Conservation (phyloP, 2,888 invertebrate species). For the Dendrolimus houi region DNA sequence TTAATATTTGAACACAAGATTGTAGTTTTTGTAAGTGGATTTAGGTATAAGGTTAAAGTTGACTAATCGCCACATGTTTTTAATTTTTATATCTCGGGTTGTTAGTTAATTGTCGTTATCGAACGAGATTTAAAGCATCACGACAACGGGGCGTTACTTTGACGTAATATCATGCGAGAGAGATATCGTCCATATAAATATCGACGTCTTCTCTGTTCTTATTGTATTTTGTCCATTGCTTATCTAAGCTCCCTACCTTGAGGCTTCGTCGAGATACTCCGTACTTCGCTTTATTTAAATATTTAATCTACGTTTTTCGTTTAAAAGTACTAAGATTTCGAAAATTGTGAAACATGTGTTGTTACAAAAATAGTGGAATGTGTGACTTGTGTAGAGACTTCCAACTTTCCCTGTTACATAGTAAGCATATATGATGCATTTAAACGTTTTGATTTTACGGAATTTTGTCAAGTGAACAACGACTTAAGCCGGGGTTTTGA, state of each 20-base stretch:
- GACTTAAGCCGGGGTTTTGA: no score
- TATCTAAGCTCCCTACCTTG: slow-evolving; percentile 72
- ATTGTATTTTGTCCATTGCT: slow-evolving; percentile 65
- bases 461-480: no score
- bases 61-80: not conserved
- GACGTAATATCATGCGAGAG: slow-evolving; percentile 67
- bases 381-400: slow-evolving; percentile 67
- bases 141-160: slow-evolving; percentile 69
- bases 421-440: slow-evolving; percentile 39
- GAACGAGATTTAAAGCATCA: slow-evolving; percentile 57
- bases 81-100: slow-evolving; percentile 3
- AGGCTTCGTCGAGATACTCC: slow-evolving; percentile 54
- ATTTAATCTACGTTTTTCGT: slow-evolving; percentile 20
- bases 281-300: slow-evolving; percentile 37
- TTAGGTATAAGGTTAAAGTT: not conserved
- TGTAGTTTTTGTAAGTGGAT: not conserved
- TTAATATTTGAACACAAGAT: no score
- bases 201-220: slow-evolving; percentile 52
- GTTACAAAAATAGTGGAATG: slow-evolving; percentile 62
- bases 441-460: not conserved
- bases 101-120: slow-evolving; percentile 55
- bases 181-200: slow-evolving; percentile 71
- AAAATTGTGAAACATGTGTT: slow-evolving; percentile 52
- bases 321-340: slow-evolving; percentile 11
- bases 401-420: slow-evolving; percentile 57